A percentile compares a stretch with the other conserved stretches of the same genome.
These are phyloP conservation scores for Aurelia aurita complex sp. Pacific DNA, from an alignment of 30 jellyfish, hydroid and myxozoan species.

Conservation along the genomic window DNA sequence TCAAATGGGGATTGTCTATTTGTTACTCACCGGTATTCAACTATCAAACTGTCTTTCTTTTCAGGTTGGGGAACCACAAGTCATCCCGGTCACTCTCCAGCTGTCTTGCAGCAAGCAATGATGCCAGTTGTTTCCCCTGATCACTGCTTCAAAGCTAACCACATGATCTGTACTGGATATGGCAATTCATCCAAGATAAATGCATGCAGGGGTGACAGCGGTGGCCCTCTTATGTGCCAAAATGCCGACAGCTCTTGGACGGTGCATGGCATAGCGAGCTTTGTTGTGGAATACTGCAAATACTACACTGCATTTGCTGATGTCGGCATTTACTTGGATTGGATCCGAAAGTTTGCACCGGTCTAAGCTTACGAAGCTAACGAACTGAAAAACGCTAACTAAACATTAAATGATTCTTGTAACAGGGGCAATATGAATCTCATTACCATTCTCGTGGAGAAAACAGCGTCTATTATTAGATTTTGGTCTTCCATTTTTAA, in stretches of 20 bases:
- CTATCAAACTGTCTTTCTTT: background rate
- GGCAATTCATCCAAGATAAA: slow-evolving; percentile 32
- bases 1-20: too few species aligned
- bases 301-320: slow-evolving; percentile 63
- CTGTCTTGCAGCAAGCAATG: slow-evolving; percentile 53
- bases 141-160: slow-evolving; percentile 35
- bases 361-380: too few species aligned
- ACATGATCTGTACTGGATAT: slow-evolving; percentile 59
- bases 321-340: slow-evolving; percentile 49
- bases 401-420: too few species aligned
- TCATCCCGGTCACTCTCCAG: slow-evolving; percentile 41
- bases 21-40: too few species aligned
- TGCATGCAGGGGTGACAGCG: slow-evolving; percentile 72
- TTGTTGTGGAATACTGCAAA: slow-evolving; percentile 54
- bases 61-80: slow-evolving; percentile 69
- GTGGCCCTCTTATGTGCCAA: slow-evolving; percentile 72
- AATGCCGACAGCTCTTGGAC: slow-evolving; percentile 49
- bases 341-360: slow-evolving; percentile 29
- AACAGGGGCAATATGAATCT: too few species aligned
- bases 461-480: too few species aligned
- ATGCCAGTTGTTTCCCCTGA: slow-evolving; percentile 32
- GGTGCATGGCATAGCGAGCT: slow-evolving; percentile 66
- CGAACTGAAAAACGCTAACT: too few species aligned
- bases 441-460: too few species aligned
- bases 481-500: too few species aligned